phyloP scores from a whole-genome alignment of 2,888 invertebrate genomes.

The Athalia cordata region DNA sequence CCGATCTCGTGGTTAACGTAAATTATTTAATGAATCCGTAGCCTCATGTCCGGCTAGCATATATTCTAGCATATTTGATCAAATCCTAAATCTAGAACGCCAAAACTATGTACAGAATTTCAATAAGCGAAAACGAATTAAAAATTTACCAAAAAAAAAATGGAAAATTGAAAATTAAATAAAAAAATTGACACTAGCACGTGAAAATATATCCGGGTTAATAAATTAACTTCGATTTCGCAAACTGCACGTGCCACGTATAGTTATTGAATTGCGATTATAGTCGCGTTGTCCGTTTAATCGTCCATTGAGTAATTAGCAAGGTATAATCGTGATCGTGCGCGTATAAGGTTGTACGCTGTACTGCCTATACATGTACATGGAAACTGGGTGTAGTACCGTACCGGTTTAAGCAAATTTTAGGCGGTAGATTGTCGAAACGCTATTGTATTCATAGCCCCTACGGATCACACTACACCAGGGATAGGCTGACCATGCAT shows the following conservation, averaged over 20 bases:
- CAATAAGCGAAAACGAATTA: not conserved
- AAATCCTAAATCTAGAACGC: conserved; percentile 37
- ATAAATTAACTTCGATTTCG: too few relatives aligned
- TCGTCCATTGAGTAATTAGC: conserved; percentile 23
- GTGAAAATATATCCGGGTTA: too few relatives aligned
- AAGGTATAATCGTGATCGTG: not conserved
- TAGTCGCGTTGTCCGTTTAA: conserved; percentile 12
- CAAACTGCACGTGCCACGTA: too few relatives aligned
- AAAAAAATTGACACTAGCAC: too few relatives aligned
- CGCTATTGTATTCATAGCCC: conserved; percentile 46
- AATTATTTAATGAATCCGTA: conserved; percentile 67
- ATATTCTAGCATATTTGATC: conserved; percentile 66
- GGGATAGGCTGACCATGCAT: conserved; percentile 43
- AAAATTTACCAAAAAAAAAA: not conserved
- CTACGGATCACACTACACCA: conserved; percentile 37
- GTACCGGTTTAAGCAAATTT: conserved; percentile 29
- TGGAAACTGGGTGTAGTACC: not conserved
- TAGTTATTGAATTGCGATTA: not conserved
- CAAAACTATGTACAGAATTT: conserved; percentile 3
- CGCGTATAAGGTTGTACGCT: too few relatives aligned
- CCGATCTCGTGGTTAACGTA: conserved; percentile 57
- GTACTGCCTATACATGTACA: not conserved
- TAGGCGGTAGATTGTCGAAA: conserved; percentile 13
- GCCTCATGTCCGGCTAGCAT: conserved; percentile 69
- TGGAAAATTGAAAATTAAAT: too few relatives aligned